Evolutionary conservation across 2,797 vertebrate species (phyloP).

Genomic region (Hydrophis major): DNA sequence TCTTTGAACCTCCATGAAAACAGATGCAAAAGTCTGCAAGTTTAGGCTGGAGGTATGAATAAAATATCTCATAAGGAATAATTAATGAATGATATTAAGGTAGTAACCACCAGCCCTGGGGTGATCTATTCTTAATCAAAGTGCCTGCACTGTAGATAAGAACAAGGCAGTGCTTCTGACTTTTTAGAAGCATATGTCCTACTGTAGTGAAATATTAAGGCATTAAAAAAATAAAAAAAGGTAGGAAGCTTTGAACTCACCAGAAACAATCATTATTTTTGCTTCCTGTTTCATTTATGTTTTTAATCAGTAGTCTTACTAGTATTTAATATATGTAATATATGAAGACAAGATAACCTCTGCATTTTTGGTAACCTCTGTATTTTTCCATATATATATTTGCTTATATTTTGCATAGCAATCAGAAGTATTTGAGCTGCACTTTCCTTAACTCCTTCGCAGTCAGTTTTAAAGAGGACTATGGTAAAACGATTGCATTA

Average conservation of each 20-base stretch:
- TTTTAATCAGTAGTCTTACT: not conserved
- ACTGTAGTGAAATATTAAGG: not conserved
- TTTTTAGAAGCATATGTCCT: not conserved
- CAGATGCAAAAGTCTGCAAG: conserved; percentile 5
- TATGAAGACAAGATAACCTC: not conserved
- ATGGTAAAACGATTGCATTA: not conserved
- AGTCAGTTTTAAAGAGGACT: not conserved
- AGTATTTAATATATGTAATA: not conserved
- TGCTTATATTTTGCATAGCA: not conserved
- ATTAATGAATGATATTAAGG: conserved; percentile 2
- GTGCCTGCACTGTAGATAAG: not conserved
- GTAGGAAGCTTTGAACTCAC: not conserved
- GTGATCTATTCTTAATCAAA: conserved; percentile 22
- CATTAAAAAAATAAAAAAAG: not conserved
- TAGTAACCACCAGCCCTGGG: not conserved
- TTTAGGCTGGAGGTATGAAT: not conserved
- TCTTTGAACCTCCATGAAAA: conserved; percentile 1
- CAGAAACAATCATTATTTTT: not conserved
- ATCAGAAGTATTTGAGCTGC: not conserved
- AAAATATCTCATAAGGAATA: conserved; percentile 20
- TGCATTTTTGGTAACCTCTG: not conserved
- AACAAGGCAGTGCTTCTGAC: not conserved
- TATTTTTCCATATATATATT: conserved; percentile 16
- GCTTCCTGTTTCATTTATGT: accelerated
- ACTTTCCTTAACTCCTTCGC: not conserved